These are phyloP conservation scores for Drosophila busckii DNA, from an alignment of 1,140 invertebrate genomes.

Conservation along the genomic window DNA sequence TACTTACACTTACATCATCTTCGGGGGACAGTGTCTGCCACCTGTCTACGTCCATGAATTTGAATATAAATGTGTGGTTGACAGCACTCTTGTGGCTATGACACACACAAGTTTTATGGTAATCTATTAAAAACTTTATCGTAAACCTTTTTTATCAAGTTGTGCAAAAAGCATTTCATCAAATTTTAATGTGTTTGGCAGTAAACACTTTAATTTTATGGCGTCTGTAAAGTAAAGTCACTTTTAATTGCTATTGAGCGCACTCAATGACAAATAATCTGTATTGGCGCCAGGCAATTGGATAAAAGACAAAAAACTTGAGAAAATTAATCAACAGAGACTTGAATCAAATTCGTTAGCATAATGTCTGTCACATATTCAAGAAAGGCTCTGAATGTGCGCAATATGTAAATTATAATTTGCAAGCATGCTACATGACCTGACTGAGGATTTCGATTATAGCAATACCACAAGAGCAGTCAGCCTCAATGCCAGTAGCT, in stretches of 20 bases:
- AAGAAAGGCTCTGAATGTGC: too few species aligned
- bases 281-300: neutral
- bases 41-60: too few species aligned
- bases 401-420: slow-evolving; percentile 60
- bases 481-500: neutral
- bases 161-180: neutral
- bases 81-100: slow-evolving; percentile 7
- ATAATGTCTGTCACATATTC: too few species aligned
- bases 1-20: too few species aligned
- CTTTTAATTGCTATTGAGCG: slow-evolving; percentile 35
- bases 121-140: slow-evolving; percentile 28
- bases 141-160: slow-evolving; percentile 32
- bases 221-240: slow-evolving; percentile 31
- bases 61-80: too few species aligned
- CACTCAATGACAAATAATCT: slow-evolving; percentile 8
- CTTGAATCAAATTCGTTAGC: too few species aligned
- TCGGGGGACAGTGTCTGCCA: too few species aligned
- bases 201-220: slow-evolving; percentile 44
- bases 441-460: slow-evolving; percentile 47
- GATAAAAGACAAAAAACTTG: neutral
- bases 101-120: slow-evolving; percentile 43
- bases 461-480: slow-evolving; percentile 26
- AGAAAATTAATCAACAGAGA: too few species aligned
- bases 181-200: slow-evolving; percentile 9
- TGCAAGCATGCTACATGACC: slow-evolving; percentile 43